Evolutionary conservation across 2,888 invertebrate species (phyloP).

Genomic region (Homarus gammarus): DNA sequence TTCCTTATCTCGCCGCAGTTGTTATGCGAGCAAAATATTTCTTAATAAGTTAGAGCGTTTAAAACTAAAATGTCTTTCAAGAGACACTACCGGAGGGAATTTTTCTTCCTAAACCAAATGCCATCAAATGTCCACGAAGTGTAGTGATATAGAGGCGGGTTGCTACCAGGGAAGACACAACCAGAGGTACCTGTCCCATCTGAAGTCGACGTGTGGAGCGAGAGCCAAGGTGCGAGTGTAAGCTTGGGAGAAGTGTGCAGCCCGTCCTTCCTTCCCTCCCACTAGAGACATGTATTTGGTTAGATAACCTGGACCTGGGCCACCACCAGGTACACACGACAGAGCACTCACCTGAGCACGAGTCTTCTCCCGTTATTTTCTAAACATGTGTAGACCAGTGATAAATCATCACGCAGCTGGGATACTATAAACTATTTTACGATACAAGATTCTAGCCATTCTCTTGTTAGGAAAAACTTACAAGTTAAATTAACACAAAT

Average conservation of each 20-base stretch:
- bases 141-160: background rate
- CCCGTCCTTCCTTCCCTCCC: background rate
- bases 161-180: background rate
- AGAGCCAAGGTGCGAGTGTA: background rate
- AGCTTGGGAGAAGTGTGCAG: background rate
- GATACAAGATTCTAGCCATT: too few species aligned
- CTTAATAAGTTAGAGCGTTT: slow-evolving; percentile 17
- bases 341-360: background rate
- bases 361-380: background rate
- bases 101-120: background rate
- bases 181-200: background rate
- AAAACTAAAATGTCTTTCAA: slow-evolving; percentile 14
- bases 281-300: background rate
- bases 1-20: slow-evolving; percentile 6
- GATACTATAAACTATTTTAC: too few species aligned
- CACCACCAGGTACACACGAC: background rate
- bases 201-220: background rate
- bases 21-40: background rate
- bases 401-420: too few species aligned
- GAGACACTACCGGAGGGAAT: background rate
- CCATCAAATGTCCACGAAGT: background rate
- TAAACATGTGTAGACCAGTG: background rate
- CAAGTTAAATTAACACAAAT: too few species aligned
- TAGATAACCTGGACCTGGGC: background rate
- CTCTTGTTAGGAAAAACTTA: too few species aligned